phyloP scores from a whole-genome alignment of 2,113 vertebrate species.

The Pithys albifrons region DNA sequence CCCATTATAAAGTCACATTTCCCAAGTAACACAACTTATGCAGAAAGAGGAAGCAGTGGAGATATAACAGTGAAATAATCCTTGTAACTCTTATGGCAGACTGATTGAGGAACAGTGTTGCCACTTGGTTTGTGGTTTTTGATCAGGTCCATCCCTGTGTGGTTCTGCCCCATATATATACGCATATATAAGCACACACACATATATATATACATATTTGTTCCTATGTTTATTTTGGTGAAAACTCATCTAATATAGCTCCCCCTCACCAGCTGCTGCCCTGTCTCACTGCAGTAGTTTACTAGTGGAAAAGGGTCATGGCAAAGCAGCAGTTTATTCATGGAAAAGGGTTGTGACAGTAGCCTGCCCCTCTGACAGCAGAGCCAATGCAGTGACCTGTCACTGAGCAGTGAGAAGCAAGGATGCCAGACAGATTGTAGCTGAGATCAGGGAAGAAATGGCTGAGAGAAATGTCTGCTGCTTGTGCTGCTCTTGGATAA shows the following conservation, averaged over 20 bases:
- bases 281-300: background rate
- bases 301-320: background rate
- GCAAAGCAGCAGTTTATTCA: background rate
- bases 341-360: background rate
- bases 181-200: background rate
- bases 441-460: background rate
- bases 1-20: rapidly evolving
- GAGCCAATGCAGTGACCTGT: background rate
- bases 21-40: background rate
- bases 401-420: background rate
- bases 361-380: background rate
- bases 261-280: rapidly evolving
- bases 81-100: background rate
- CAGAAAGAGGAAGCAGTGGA: background rate
- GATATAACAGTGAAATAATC: background rate
- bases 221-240: background rate
- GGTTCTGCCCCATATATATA: background rate
- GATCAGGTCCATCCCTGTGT: background rate
- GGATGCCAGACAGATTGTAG: background rate
- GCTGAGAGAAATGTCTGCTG: background rate
- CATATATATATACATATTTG: background rate
- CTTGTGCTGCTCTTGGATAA: background rate
- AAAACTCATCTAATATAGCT: background rate
- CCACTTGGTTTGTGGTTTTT: background rate
- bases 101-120: background rate